Percentiles rank a stretch among this genome's conserved stretches.
Evolutionary conservation across 2,797 vertebrate species (phyloP).

Genomic region (Tenualosa thibaudeaui): DNA sequence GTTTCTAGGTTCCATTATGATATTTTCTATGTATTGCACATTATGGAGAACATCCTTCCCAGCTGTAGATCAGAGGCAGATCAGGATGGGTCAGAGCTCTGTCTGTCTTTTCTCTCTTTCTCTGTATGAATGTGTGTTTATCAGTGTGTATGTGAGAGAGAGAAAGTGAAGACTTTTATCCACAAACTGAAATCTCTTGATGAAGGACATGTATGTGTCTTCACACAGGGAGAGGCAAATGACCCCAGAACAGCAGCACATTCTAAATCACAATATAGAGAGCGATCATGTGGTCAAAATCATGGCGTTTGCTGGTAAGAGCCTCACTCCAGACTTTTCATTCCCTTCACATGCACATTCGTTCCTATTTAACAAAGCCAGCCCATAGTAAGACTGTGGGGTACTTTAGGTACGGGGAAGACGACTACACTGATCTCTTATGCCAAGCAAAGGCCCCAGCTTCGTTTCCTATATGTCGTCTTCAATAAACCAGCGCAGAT

Average conservation of each 20-base stretch:
- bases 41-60: conserved; percentile 68
- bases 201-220: neutral
- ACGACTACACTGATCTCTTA: conserved; percentile 76
- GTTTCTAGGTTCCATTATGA: conserved; percentile 76
- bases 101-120: neutral
- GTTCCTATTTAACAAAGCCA: neutral
- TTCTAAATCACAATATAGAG: conserved; percentile 72
- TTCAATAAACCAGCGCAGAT: conserved; percentile 72
- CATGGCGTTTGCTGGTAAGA: conserved; percentile 79
- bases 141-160: no score
- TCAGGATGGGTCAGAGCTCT: conserved; percentile 14
- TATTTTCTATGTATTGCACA: conserved; percentile 72
- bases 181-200: no score
- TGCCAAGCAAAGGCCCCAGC: conserved; percentile 65
- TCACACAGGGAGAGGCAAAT: conserved; percentile 29
- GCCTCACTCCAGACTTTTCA: no score
- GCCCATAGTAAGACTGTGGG: neutral
- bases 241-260: conserved; percentile 74
- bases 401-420: conserved; percentile 71
- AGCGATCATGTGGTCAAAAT: conserved; percentile 74
- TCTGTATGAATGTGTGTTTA: neutral
- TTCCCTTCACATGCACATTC: no score
- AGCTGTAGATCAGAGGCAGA: neutral
- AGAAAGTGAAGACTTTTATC: no score
- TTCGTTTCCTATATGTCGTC: conserved; percentile 70